Evolutionary conservation across 2,888 invertebrate genomes (phyloP).

Genomic region (Keiferia lycopersicella): DNA sequence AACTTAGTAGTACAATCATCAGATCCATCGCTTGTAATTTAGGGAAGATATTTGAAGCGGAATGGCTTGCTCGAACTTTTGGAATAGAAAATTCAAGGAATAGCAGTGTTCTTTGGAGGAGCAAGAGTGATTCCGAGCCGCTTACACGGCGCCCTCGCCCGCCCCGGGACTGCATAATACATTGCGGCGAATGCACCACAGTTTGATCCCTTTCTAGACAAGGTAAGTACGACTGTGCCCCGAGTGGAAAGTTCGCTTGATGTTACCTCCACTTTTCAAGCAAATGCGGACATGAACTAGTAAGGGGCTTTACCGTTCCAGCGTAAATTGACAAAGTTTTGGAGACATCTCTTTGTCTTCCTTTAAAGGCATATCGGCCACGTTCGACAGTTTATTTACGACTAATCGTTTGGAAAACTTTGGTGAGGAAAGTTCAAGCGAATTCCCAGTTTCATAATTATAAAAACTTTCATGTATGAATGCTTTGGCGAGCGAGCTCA

Average conservation of each 20-base stretch:
- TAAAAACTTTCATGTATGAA: conserved; percentile 6
- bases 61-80: conserved; percentile 62
- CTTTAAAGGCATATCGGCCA: conserved; percentile 68
- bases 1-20: conserved; percentile 50
- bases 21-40: conserved; percentile 61
- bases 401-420: conserved; percentile 66
- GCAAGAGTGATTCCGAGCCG: conserved; percentile 71
- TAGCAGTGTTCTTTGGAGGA: conserved; percentile 59
- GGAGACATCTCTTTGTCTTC: conserved; percentile 71
- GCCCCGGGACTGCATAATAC: conserved; percentile 76
- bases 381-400: conserved; percentile 64
- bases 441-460: conserved; percentile 9
- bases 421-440: conserved; percentile 49
- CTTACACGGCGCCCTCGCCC: conserved; percentile 67
- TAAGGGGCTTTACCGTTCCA: conserved; percentile 69
- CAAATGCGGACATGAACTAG: conserved; percentile 67
- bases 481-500: background rate
- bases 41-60: conserved; percentile 58
- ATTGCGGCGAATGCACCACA: conserved; percentile 78
- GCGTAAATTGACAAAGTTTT: conserved; percentile 76
- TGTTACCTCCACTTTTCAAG: conserved; percentile 71
- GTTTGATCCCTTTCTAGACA: conserved; percentile 79
- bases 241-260: conserved; percentile 71
- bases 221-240: conserved; percentile 72
- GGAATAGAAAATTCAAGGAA: conserved; percentile 66